Evolutionary conservation across 2,797 vertebrate species (phyloP).

Genomic region (Pempheris klunzingeri): DNA sequence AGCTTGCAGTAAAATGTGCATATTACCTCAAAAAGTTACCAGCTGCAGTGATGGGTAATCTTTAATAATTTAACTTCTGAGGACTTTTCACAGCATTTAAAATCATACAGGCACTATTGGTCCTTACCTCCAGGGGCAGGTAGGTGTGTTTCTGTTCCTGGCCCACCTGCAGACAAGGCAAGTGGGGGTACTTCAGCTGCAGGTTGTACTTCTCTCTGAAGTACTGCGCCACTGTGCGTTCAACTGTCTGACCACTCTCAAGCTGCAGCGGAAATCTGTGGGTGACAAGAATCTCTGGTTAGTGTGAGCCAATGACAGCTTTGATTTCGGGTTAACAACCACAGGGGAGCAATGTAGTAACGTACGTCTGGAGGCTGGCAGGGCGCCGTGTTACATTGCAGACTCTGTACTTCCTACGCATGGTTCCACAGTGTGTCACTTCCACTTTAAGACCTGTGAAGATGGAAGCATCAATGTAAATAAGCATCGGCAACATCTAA

Average conservation of each 20-base stretch:
- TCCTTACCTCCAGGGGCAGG: constrained; percentile 95
- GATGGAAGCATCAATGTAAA: background rate
- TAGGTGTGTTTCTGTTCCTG: constrained; percentile 99
- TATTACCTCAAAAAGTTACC: background rate
- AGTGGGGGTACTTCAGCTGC: constrained; percentile 97
- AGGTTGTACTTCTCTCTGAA: constrained; percentile 98
- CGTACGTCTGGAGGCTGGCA: constrained; percentile 98
- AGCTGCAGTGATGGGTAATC: too few species aligned
- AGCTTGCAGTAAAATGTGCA: background rate
- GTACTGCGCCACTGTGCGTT: constrained; percentile 98
- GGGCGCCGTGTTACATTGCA: constrained; percentile 97
- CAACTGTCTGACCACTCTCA: constrained; percentile 97
- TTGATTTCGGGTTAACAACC: background rate
- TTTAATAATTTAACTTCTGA: background rate
- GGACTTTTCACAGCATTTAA: background rate
- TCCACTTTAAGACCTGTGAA: constrained; percentile 96
- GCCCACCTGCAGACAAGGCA: constrained; percentile 98
- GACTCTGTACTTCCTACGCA: constrained; percentile 98
- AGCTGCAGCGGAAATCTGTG: constrained; percentile 95
- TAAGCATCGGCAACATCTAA: background rate
- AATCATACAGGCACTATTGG: background rate
- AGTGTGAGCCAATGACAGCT: background rate
- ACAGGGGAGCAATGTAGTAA: constrained; percentile 6
- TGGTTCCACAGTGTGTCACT: constrained; percentile 98
- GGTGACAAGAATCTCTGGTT: background rate